Evolutionary conservation across 2,113 vertebrate genomes (phyloP).

Genomic region (Apteryx mantelli): DNA sequence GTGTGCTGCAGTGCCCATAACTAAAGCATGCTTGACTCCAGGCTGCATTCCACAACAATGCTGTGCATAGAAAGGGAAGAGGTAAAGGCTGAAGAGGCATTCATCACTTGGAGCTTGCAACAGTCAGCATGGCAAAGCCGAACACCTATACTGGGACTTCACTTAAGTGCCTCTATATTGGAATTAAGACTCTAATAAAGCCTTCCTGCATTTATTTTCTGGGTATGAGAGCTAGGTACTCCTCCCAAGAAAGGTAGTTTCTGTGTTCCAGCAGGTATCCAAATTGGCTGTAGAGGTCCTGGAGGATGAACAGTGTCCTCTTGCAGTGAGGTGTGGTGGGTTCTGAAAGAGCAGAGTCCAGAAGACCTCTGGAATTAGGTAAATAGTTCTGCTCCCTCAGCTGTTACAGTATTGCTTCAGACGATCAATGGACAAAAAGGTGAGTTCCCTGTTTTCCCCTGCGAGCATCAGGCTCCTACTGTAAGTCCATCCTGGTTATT

Average conservation of each 20-base stretch:
- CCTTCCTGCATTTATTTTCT: neutral
- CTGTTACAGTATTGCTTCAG: neutral
- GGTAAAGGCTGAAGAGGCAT: neutral
- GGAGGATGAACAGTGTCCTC: neutral
- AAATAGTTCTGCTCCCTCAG: neutral
- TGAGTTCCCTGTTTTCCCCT: neutral
- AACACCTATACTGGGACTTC: neutral
- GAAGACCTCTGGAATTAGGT: neutral
- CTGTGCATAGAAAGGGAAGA: neutral
- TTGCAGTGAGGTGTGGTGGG: neutral
- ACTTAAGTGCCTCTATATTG: neutral
- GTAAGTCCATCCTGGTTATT: neutral
- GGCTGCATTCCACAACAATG: neutral
- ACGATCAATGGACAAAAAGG: neutral
- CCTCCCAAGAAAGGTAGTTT: neutral
- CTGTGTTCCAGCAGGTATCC: neutral
- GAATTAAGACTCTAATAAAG: neutral
- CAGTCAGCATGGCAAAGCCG: neutral
- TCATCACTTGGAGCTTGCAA: neutral
- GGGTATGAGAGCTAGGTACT: neutral
- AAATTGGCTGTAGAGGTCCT: neutral
- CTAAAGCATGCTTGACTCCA: neutral
- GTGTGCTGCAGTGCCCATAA: neutral
- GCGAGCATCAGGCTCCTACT: neutral
- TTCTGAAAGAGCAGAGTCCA: neutral